Evolutionary conservation across 2,888 invertebrate genomes (phyloP), one percentile per base, ranked within the genome.

Genomic region (Polietes domitor): DNA sequence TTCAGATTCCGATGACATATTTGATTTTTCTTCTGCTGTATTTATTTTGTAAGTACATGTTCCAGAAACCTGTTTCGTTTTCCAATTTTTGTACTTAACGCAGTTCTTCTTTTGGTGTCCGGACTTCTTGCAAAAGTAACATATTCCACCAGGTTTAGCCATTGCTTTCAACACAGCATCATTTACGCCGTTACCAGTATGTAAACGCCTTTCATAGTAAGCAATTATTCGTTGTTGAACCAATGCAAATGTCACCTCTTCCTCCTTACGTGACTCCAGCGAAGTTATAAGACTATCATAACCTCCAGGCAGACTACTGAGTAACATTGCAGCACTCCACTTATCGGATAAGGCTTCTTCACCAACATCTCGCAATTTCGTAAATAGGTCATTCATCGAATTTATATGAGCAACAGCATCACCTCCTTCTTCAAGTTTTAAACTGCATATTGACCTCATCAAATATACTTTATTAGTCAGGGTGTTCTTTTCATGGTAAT

Each of bases 221-320:
- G 71, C 71, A 9, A 78, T 78, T 2, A 84, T 32, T 43, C 55
- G 78, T 37, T 84, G 75, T 71, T 82, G 74, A 43, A 80, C 82
- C 37, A 86, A 80, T n/a, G 76, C 77, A 73, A 77, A 84, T 41
- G 78, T 84, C 10, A 43, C 24, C 41, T 24, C 50, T n/a, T 65
- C 43, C n/a, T 43, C 50, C 12, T 26, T 47, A 15, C 70, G 26
- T 6, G 50, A 47, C 17, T 47, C 43, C 7, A 47, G 6, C 5
- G 43, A 70, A 26, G 47, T 61, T 17, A 61, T 61, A 12, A 58
- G 17, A 15, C 55, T 73, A 26, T 76, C 76, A 12, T 50, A 65
- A 26, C 65, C 50, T 75, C 17, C 28, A 7, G 63, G 65, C n/a
- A 75, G 50, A 65, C 76, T 71, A 26, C 72, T 72, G 9, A 78